Evolutionary conservation across 2,113 vertebrate genomes (phyloP).

Genomic region (Melanerpes formicivorus): DNA sequence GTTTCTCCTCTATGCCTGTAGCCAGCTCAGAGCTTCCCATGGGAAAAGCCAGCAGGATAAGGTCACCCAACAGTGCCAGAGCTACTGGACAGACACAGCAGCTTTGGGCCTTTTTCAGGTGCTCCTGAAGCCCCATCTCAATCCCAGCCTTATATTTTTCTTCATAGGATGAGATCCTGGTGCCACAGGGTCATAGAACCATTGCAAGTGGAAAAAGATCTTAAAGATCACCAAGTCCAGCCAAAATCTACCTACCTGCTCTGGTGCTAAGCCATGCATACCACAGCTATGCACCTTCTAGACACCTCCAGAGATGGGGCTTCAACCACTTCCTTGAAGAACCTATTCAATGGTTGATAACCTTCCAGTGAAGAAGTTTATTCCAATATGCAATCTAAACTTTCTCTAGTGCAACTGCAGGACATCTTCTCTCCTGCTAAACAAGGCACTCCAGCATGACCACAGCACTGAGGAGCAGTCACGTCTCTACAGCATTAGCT

Average conservation of each 20-base stretch:
- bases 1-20: neutral
- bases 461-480: neutral
- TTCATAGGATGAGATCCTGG: neutral
- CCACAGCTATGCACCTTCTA: too few relatives aligned
- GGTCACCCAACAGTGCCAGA: neutral
- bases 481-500: neutral
- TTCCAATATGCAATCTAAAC: too few relatives aligned
- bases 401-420: too few relatives aligned
- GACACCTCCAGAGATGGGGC: too few relatives aligned
- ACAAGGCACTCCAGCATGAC: neutral
- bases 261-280: too few relatives aligned
- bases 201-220: too few relatives aligned
- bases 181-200: neutral
- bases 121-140: neutral
- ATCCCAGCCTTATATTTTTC: neutral
- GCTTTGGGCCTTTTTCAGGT: neutral
- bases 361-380: too few relatives aligned
- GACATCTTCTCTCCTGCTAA: too few relatives aligned
- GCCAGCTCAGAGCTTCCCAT: neutral
- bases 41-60: neutral
- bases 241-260: too few relatives aligned
- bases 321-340: too few relatives aligned
- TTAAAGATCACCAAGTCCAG: too few relatives aligned
- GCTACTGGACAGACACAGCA: neutral
- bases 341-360: too few relatives aligned